Conservation (phyloP, 2,888 invertebrate genomes). For the Meta bourneti region DNA sequence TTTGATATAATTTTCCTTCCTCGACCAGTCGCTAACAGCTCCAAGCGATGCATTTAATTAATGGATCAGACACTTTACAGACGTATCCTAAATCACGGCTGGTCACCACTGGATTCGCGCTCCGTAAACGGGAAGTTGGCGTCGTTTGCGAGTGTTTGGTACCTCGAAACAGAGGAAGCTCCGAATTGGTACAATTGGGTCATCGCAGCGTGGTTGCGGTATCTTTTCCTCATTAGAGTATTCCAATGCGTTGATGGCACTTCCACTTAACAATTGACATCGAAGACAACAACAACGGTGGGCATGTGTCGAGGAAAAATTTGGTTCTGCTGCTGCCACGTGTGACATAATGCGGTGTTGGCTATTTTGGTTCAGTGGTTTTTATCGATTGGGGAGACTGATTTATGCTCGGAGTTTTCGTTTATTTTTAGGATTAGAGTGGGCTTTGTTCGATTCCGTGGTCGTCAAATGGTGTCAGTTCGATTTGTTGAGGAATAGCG, state of each 20-base stretch:
- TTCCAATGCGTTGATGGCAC: conserved; percentile 3
- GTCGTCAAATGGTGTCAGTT: too few species aligned
- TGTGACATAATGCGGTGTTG: background rate
- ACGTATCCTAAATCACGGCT: too few species aligned
- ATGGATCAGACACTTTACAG: too few species aligned
- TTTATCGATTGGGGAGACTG: conserved; percentile 24
- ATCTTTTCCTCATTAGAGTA: conserved; percentile 30
- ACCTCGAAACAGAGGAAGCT: background rate
- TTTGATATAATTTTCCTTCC: too few species aligned
- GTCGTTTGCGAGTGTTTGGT: too few species aligned
- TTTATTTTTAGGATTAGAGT: background rate
- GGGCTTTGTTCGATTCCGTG: background rate
- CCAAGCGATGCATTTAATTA: too few species aligned
- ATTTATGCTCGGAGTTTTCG: conserved; percentile 18
- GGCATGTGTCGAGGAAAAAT: conserved; percentile 4
- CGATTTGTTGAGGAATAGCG: too few species aligned
- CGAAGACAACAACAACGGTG: conserved; percentile 3
- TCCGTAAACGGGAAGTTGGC: too few species aligned
- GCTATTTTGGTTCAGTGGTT: conserved; percentile 36
- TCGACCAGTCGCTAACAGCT: too few species aligned
- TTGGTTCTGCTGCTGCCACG: background rate
- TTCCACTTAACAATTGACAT: conserved; percentile 11
- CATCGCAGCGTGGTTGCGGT: background rate
- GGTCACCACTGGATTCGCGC: too few species aligned
- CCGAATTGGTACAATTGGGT: conserved; percentile 8